These are phyloP conservation scores for Bombus haemorrhoidalis DNA, from an alignment of 1,140 invertebrate species.

Conservation along the genomic window DNA sequence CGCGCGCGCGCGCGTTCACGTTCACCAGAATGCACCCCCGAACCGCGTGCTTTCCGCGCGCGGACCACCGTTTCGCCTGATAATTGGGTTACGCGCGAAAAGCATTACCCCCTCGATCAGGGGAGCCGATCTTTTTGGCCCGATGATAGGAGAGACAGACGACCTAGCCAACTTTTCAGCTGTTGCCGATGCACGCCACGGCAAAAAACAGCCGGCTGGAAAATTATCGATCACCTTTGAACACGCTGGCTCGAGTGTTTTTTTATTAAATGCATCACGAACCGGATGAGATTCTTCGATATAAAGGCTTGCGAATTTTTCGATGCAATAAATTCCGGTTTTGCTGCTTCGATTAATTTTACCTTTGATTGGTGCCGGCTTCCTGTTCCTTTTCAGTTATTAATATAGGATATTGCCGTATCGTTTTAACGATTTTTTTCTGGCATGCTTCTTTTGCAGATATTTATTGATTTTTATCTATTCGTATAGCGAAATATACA, in stretches of 20 bases:
- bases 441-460: not conserved
- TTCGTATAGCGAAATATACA: too few relatives aligned
- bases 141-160: slow-evolving; percentile 24
- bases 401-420: not conserved
- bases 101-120: slow-evolving; percentile 38
- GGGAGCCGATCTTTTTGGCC: slow-evolving; percentile 3
- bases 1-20: not conserved
- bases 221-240: slow-evolving; percentile 3
- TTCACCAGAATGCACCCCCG: not conserved
- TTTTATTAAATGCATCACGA: slow-evolving; percentile 9
- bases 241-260: not conserved
- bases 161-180: slow-evolving; percentile 24
- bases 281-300: too few relatives aligned
- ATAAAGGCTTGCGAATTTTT: not conserved
- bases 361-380: not conserved
- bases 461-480: not conserved
- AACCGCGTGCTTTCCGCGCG: not conserved
- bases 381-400: not conserved
- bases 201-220: not conserved
- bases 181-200: not conserved
- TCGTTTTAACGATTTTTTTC: not conserved
- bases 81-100: slow-evolving; percentile 53
- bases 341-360: not conserved
- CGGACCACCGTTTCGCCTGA: slow-evolving; percentile 25
- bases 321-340: not conserved